phyloP scores from a whole-genome alignment of 2,888 invertebrate genomes.

The Luperina nickerlii region DNA sequence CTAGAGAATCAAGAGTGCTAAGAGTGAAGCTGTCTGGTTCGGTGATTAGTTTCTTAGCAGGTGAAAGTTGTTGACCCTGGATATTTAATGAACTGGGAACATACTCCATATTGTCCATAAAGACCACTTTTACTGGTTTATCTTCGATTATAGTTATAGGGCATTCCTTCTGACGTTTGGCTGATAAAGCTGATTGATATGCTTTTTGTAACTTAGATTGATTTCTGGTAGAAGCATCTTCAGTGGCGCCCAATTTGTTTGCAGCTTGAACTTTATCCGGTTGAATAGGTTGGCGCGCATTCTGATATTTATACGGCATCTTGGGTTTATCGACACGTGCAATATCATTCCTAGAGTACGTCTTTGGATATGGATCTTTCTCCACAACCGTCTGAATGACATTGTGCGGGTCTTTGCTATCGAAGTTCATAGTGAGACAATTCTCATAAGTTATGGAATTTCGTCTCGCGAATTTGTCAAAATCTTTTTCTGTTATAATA shows the following conservation, averaged over 20 bases:
- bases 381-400: slow-evolving; percentile 80
- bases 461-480: slow-evolving; percentile 86
- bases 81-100: slow-evolving; percentile 78
- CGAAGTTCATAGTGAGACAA: slow-evolving; percentile 82
- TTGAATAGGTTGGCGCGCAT: slow-evolving; percentile 68
- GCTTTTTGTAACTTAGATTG: slow-evolving; percentile 85
- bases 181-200: slow-evolving; percentile 84
- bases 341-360: slow-evolving; percentile 76
- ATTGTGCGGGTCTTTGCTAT: slow-evolving; percentile 79
- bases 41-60: slow-evolving; percentile 72
- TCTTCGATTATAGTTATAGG: slow-evolving; percentile 86
- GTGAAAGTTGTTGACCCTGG: slow-evolving; percentile 83
- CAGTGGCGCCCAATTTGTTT: slow-evolving; percentile 67
- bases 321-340: slow-evolving; percentile 76
- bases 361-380: slow-evolving; percentile 76
- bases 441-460: slow-evolving; percentile 86
- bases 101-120: slow-evolving; percentile 81
- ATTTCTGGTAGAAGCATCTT: slow-evolving; percentile 78
- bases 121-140: slow-evolving; percentile 87
- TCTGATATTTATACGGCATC: slow-evolving; percentile 73
- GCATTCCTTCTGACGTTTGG: slow-evolving; percentile 81
- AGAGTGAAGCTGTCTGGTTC: slow-evolving; percentile 70
- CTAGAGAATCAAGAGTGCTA: slow-evolving; percentile 79
- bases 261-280: slow-evolving; percentile 70
- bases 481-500: slow-evolving; percentile 87